A percentile compares a stretch with the other conserved stretches of the same genome.
phyloP scores from a whole-genome alignment of 1,140 invertebrate genomes.

The Diploscapter pachys region DNA sequence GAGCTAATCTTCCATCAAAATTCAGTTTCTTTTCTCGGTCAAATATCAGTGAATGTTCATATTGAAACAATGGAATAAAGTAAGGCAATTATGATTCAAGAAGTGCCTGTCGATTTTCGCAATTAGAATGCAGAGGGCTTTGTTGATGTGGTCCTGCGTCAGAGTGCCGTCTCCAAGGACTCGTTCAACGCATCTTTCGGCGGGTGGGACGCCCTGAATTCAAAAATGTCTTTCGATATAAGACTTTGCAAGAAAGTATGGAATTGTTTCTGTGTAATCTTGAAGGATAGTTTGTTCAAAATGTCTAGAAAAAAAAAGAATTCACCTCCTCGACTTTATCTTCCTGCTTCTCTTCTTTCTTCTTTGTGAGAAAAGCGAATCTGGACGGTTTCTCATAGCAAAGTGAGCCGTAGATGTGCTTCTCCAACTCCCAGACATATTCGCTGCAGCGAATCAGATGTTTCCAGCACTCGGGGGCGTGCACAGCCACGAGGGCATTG shows the following conservation, averaged over 20 bases:
- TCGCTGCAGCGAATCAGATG: slow-evolving; percentile 31
- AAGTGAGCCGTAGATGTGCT: slow-evolving; percentile 36
- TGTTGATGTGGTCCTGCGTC: slow-evolving; percentile 17
- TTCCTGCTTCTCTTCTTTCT: slow-evolving; percentile 21
- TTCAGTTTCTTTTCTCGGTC: too few relatives aligned
- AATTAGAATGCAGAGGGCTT: slow-evolving; percentile 30
- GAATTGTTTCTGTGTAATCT: not conserved
- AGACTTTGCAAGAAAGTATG: not conserved
- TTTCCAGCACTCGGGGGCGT: slow-evolving; percentile 34
- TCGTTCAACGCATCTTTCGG: slow-evolving; percentile 27
- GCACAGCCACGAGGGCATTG: slow-evolving; percentile 29
- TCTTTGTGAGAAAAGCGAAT: slow-evolving; percentile 22
- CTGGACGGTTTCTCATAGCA: slow-evolving; percentile 35
- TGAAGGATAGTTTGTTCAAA: too few relatives aligned
- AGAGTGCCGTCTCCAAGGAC: slow-evolving; percentile 22
- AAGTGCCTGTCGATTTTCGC: slow-evolving; percentile 28
- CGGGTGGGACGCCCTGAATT: slow-evolving; percentile 17
- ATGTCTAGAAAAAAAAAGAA: not conserved
- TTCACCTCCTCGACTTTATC: slow-evolving; percentile 26
- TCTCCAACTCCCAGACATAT: slow-evolving; percentile 35
- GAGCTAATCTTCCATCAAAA: too few relatives aligned
- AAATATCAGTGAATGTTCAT: too few relatives aligned
- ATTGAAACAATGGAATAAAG: not conserved
- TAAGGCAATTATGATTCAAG: not conserved
- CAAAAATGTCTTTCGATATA: not conserved